Percentiles rank a stretch among this genome's conserved stretches.
phyloP scores from a whole-genome alignment of 1,140 invertebrate species.

The Pogonognathellus flavescens region DNA sequence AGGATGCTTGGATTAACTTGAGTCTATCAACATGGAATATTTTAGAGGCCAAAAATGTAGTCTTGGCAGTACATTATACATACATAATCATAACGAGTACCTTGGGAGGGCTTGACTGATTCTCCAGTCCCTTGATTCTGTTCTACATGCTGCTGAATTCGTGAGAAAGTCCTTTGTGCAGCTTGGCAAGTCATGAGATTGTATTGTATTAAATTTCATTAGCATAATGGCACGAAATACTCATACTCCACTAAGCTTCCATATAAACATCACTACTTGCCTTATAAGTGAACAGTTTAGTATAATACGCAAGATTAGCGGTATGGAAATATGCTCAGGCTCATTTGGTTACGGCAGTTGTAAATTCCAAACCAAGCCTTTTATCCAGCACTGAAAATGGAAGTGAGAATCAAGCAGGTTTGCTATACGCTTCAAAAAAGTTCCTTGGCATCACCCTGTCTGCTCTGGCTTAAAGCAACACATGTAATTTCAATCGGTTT shows the following conservation, averaged over 20 bases:
- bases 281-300: not conserved
- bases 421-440: too few relatives aligned
- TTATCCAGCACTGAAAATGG: not conserved
- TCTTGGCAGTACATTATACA: not conserved
- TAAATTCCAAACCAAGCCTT: constrained; percentile 15
- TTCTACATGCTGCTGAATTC: not conserved
- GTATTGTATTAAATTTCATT: constrained; percentile 24
- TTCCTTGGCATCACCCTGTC: too few relatives aligned
- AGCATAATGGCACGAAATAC: not conserved
- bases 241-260: too few relatives aligned
- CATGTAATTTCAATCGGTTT: too few relatives aligned
- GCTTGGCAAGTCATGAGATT: not conserved
- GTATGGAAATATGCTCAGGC: not conserved
- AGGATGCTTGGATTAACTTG: too few relatives aligned
- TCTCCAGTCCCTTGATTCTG: not conserved
- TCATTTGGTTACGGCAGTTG: not conserved
- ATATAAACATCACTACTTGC: not conserved
- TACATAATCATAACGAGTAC: not conserved
- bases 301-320: not conserved
- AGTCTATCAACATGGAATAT: not conserved
- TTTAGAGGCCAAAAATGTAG: not conserved
- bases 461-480: too few relatives aligned
- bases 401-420: too few relatives aligned
- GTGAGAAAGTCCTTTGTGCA: too few relatives aligned
- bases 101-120: not conserved